A percentile compares a stretch with the other conserved stretches of the same genome.
Conservation (phyloP, 2,888 invertebrate species). For the Parthenolecanium corni region DNA sequence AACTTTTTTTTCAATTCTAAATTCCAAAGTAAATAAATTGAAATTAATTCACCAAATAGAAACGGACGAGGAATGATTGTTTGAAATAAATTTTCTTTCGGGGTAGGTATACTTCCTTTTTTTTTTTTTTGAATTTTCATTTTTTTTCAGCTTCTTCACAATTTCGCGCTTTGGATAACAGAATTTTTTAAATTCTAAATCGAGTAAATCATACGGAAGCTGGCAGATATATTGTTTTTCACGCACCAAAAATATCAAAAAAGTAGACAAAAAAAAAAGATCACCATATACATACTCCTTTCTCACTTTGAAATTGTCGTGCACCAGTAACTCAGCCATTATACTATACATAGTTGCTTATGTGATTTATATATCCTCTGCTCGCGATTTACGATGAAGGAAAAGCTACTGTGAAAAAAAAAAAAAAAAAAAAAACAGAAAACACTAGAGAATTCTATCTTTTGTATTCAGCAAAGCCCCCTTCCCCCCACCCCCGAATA, state of each 20-base stretch:
- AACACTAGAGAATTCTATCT: not conserved
- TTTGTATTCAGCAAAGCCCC: not conserved
- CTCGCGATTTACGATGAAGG: conserved; percentile 14
- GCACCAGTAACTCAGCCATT: conserved; percentile 1
- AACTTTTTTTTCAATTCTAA: too few relatives aligned
- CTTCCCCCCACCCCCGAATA: not conserved
- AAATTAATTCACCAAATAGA: too few relatives aligned
- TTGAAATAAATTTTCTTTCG: too few relatives aligned
- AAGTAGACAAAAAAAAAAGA: too few relatives aligned
- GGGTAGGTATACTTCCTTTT: too few relatives aligned
- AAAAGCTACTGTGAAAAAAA: not conserved
- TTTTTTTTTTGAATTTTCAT: too few relatives aligned
- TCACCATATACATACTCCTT: not conserved
- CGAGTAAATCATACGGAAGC: conserved; percentile 7
- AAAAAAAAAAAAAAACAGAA: not conserved
- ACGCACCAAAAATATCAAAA: conserved; percentile 10
- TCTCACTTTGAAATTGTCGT: not conserved
- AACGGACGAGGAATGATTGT: too few relatives aligned
- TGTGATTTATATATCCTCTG: conserved; percentile 14
- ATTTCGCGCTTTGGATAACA: too few relatives aligned
- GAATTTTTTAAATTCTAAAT: too few relatives aligned
- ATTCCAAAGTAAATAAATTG: too few relatives aligned
- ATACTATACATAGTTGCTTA: conserved; percentile 9
- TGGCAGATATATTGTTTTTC: conserved; percentile 18
- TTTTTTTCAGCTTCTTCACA: too few relatives aligned